phyloP scores from a whole-genome alignment of 2,888 invertebrate genomes.

The Dorcus parallelipipedus region DNA sequence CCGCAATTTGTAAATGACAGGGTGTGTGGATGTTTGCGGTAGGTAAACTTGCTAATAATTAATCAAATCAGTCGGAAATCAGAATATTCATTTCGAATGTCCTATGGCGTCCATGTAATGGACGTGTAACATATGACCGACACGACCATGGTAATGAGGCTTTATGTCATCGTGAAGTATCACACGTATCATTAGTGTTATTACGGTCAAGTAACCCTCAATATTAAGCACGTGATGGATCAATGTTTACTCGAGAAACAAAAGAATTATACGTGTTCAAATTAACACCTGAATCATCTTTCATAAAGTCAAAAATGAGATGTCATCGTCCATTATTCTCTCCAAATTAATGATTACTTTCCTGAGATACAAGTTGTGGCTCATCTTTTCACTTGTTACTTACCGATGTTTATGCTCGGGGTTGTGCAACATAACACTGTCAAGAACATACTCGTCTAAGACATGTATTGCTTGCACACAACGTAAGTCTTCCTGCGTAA shows the following conservation, averaged over 20 bases:
- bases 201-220: not conserved
- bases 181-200: not conserved
- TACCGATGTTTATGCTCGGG: not conserved
- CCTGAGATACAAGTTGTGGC: too few species aligned
- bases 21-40: slow-evolving; percentile 1
- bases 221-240: not conserved
- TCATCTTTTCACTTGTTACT: too few species aligned
- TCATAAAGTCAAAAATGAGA: too few species aligned
- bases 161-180: slow-evolving; percentile 1
- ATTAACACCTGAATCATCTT: too few species aligned
- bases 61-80: slow-evolving; percentile 1
- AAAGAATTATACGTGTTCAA: too few species aligned
- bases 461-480: too few species aligned
- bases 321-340: too few species aligned
- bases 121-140: slow-evolving; percentile 1
- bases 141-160: slow-evolving; percentile 1
- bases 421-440: not conserved
- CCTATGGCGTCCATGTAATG: not conserved
- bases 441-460: too few species aligned
- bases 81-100: slow-evolving; percentile 1
- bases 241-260: too few species aligned
- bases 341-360: too few species aligned
- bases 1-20: slow-evolving; percentile 1
- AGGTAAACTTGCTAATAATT: slow-evolving; percentile 3
- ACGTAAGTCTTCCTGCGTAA: too few species aligned